Evolutionary conservation across 2,888 invertebrate genomes (phyloP), one percentile per base, ranked within the genome.

Genomic region (Phaonia tiefii): DNA sequence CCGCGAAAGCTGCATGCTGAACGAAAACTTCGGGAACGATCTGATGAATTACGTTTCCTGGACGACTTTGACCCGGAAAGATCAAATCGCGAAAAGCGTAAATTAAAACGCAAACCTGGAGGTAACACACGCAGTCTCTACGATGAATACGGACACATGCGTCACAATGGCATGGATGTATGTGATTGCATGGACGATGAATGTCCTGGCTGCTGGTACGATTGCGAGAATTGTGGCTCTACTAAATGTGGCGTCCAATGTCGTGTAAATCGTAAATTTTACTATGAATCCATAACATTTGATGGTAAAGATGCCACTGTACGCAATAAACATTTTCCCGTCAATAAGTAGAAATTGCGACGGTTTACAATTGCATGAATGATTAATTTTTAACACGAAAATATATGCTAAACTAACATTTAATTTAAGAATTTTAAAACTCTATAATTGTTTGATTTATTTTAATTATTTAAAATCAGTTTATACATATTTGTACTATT

Each of bases 151-250:
- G 96, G 96, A 0, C 91, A 92, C 42, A 92, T 95, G 83, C 91
- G 94, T 22, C 90, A 91, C 15, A 93, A 93, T 26, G 94, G 94
- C 1, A 90, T 92, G 84, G 95, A 98, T 90, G 86, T 96, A 11
- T 98, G 98, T 86, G 98, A 98, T 89, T 98, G 98, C 87, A 91
- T 97, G 83, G 93, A 94, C 84, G 92, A 92, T 46, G 91, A 92
- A 11, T 98, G 98, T 86, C 92, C 93, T 0, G 98, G 98, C 0
- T 98, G 98, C 88, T 97, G 97, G 91, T 96, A 95, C 87, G 94
- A 95, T 1, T 97, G 96, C 86, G 88, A 92, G 3, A 94, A 93
- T 87, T 97, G 97, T 86, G 91, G 89, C 20, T 96, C 96, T 0
- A 90, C 90, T 25, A 96, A 96, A 89, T 97, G 97, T 90, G 96